A percentile compares a stretch with the other conserved stretches of the same genome.
Evolutionary conservation across 2,797 vertebrate species (phyloP).

Genomic region (Sebastes matsubarae): DNA sequence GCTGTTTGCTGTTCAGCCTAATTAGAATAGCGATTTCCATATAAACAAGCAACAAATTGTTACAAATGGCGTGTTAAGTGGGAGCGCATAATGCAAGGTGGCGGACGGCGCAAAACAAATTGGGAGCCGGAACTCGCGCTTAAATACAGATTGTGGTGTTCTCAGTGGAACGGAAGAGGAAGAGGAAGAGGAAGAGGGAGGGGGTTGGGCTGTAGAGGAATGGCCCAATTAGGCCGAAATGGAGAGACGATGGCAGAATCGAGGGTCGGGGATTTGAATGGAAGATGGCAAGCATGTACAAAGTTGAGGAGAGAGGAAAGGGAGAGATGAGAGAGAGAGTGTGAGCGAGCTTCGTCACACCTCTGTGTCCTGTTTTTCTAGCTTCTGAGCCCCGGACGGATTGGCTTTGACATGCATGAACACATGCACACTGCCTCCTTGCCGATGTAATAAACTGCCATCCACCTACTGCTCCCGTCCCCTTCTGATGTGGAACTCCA

Average conservation of each 20-base stretch:
- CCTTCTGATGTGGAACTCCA: slow-evolving; percentile 9
- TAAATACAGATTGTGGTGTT: slow-evolving; percentile 28
- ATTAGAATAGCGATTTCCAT: slow-evolving; percentile 73
- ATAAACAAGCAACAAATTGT: slow-evolving; percentile 72
- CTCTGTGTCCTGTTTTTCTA: not conserved
- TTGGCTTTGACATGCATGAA: slow-evolving; percentile 44
- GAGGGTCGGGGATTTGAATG: not conserved
- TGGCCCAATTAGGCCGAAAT: slow-evolving; percentile 31
- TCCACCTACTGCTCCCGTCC: slow-evolving; percentile 29
- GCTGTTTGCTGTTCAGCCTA: slow-evolving; percentile 51
- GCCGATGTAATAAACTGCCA: slow-evolving; percentile 24
- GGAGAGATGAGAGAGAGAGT: not conserved
- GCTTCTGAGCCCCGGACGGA: not conserved
- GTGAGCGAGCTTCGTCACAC: not conserved
- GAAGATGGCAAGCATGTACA: not conserved
- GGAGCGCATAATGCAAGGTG: slow-evolving; percentile 50
- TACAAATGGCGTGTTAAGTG: slow-evolving; percentile 66
- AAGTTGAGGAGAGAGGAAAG: not conserved
- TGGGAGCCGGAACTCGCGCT: slow-evolving; percentile 7
- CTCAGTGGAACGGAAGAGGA: slow-evolving; percentile 13
- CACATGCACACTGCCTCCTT: not conserved
- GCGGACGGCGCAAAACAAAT: slow-evolving; percentile 26
- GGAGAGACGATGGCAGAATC: not conserved
- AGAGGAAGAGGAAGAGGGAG: too few relatives aligned
- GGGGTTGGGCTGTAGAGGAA: not conserved